Conservation (phyloP, 2,797 vertebrate genomes). For the Stomatorhinus walkeri region DNA sequence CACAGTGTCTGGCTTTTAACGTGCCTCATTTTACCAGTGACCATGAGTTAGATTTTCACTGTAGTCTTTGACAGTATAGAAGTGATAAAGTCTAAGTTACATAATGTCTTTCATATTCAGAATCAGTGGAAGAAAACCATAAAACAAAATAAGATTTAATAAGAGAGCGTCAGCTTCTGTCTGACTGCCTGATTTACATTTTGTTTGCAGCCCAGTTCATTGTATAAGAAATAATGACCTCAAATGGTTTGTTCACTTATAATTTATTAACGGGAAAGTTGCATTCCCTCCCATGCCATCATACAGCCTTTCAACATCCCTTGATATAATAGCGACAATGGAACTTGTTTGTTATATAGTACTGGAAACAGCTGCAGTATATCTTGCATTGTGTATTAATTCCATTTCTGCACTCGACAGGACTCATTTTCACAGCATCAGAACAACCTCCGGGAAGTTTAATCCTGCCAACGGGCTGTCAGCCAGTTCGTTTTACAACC, state of each 20-base stretch:
- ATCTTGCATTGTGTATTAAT: conserved; percentile 1
- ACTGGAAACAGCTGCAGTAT: neutral
- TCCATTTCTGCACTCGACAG: neutral
- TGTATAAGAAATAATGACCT: neutral
- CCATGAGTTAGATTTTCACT: neutral
- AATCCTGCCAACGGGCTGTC: conserved; percentile 1
- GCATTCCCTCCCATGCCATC: neutral
- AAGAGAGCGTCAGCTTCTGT: neutral
- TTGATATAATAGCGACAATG: neutral
- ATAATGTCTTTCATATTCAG: neutral
- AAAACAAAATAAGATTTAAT: conserved; percentile 6
- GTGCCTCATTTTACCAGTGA: neutral
- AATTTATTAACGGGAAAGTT: neutral
- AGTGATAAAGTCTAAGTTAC: conserved; percentile 4
- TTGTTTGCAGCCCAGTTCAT: conserved; percentile 1
- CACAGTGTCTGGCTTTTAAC: neutral
- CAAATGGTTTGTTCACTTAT: neutral
- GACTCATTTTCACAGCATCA: conserved; percentile 12
- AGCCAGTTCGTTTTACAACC: conserved; percentile 6
- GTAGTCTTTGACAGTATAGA: neutral
- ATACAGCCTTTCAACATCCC: neutral
- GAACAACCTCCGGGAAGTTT: neutral
- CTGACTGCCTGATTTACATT: conserved; percentile 2
- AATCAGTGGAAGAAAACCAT: neutral
- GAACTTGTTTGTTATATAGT: neutral